These are phyloP conservation scores for Helicoverpa assulta DNA, from an alignment of 2,888 invertebrate species.

Conservation along the genomic window DNA sequence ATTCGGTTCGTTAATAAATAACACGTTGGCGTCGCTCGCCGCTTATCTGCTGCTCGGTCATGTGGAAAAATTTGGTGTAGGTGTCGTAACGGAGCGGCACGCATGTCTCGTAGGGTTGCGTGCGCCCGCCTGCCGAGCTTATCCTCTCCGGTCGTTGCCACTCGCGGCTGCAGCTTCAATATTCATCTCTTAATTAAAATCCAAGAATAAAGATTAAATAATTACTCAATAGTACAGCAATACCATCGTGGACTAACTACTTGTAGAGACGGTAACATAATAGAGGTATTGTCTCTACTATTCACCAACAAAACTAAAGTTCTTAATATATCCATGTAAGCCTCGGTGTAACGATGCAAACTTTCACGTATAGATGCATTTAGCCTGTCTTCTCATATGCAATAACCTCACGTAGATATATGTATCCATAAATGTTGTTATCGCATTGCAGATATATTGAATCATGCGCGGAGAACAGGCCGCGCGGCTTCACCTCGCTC, in stretches of 20 bases:
- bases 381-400: constrained; percentile 76
- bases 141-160: constrained; percentile 82
- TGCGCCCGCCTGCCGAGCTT: constrained; percentile 81
- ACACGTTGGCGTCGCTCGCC: constrained; percentile 88
- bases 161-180: constrained; percentile 71
- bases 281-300: background rate
- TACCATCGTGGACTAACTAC: background rate
- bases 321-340: constrained; percentile 2
- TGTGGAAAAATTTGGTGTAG: constrained; percentile 90
- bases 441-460: constrained; percentile 78
- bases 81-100: constrained; percentile 89
- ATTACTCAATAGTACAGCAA: constrained; percentile 36
- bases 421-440: constrained; percentile 77
- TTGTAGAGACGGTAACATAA: background rate
- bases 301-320: background rate
- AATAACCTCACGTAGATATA: constrained; percentile 79
- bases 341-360: constrained; percentile 63
- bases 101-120: constrained; percentile 86
- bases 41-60: constrained; percentile 90
- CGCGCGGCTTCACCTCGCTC: constrained; percentile 76
- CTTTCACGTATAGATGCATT: constrained; percentile 75
- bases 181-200: constrained; percentile 85
- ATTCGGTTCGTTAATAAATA: constrained; percentile 91
- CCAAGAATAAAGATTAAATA: constrained; percentile 55
- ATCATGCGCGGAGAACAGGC: constrained; percentile 79